Base-by-base conservation (phyloP, 2,888 invertebrate species). In the Stenchaetothrips biformis region DNA sequence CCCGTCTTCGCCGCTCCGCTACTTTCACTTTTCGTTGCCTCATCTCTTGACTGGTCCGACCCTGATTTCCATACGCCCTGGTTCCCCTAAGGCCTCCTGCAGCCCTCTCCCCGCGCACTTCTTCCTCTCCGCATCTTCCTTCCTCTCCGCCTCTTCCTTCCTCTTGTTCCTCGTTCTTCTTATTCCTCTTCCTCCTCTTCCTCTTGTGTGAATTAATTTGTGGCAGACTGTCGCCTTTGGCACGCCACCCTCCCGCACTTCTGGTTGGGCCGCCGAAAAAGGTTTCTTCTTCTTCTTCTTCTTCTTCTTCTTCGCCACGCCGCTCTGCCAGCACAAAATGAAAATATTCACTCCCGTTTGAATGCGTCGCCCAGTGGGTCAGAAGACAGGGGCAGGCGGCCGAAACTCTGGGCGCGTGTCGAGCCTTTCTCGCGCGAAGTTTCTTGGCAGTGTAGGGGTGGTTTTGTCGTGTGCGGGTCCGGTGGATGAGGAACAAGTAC, bases 151-250 rank as follows among this genome's bases (percentile, higher is more conserved):
- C 62, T 21, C 21, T 16, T 74, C 67, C 67, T 74, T 21, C 67
- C 2, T 25, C 25, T 25, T 25, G 25, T 16, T 53, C 53, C 6
- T 11, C 67, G 62, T 25, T 74, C 11, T 74, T 21, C 67, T 74
- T 53, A 7, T 53, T 53, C 67, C 7, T 25, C 25, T 7, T 25
- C 25, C 25, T 21, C 67, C 18, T 62, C 62, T n/a, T 37, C 37
- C 4, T 25, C 25, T 74, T 25, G 67, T 25, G 67, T 25, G 67
- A 74, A 74, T 74, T 74, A 74, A 74, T 74, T 74, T 74, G n/a
- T 11, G 25, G 67, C 67, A 74, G 67, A 74, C 67, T 74, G 67
- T 21, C 67, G 25, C 25, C 25, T 25, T 74, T 74, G 21, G 21
- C 67, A 18, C 59, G 59, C 59, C 59, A 9, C 59, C 59, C 18